Evolutionary conservation across 2,113 vertebrate species (phyloP).

Genomic region (Muntiacus reevesi): DNA sequence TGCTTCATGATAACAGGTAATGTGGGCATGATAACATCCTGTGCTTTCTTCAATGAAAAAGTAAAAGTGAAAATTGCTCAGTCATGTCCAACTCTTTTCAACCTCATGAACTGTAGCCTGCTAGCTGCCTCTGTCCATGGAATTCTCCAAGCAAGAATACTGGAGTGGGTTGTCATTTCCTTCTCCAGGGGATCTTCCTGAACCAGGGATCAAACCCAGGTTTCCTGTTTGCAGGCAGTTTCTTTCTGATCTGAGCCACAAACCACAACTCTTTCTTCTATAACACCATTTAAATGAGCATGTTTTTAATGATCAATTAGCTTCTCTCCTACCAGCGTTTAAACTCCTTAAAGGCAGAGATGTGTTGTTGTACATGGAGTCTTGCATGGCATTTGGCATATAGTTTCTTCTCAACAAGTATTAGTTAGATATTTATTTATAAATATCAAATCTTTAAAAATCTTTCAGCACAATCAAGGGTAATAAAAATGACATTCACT

Average conservation of each 20-base stretch:
- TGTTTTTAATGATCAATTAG: not conserved
- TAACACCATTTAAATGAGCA: not conserved
- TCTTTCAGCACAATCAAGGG: not conserved
- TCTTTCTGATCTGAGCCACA: not conserved
- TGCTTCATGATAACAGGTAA: not conserved
- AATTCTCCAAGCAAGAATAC: not conserved
- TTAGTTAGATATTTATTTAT: not conserved
- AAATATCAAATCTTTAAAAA: not conserved
- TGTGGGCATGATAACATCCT: not conserved
- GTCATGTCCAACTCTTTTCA: not conserved
- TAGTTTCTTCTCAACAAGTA: not conserved
- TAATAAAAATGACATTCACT: slow-evolving; percentile 18
- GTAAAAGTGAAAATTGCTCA: not conserved
- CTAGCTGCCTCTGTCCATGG: not conserved
- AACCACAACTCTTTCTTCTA: not conserved
- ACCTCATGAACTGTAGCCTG: not conserved
- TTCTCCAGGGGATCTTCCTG: not conserved
- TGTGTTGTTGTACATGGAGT: accelerated
- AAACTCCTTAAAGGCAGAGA: not conserved
- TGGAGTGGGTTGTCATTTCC: not conserved
- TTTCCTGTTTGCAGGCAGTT: not conserved
- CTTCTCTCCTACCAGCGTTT: not conserved
- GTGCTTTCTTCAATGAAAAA: not conserved
- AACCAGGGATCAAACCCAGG: not conserved
- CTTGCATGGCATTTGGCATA: not conserved